Percentiles rank a stretch among this genome's conserved stretches.
Conservation (phyloP, 2,888 invertebrate genomes). For the Omphaloscelis lunosa region DNA sequence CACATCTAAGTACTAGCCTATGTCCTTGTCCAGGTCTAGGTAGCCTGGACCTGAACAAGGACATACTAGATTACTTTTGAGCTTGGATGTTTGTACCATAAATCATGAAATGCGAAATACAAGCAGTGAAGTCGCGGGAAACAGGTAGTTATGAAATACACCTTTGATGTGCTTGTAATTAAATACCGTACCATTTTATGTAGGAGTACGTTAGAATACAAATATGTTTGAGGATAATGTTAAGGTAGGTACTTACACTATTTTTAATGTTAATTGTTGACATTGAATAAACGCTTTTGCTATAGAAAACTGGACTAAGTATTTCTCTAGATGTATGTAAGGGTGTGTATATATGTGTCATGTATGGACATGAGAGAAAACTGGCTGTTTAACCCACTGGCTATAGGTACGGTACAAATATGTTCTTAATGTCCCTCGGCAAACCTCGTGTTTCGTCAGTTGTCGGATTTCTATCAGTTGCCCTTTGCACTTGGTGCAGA, state of each 20-base stretch:
- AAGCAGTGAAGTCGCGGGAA: not conserved
- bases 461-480: no score
- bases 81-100: not conserved
- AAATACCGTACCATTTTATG: not conserved
- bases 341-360: no score
- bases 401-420: no score
- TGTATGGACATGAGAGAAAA: no score
- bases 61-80: not conserved
- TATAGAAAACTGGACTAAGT: not conserved
- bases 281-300: not conserved
- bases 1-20: not conserved
- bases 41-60: not conserved
- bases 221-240: not conserved
- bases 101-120: not conserved
- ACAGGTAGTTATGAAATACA: not conserved
- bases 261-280: not conserved
- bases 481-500: no score
- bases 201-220: not conserved
- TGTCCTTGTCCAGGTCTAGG: no score
- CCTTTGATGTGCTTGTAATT: not conserved
- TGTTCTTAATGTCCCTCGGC: no score
- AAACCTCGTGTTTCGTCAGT: no score
- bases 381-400: no score
- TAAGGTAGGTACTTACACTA: not conserved
- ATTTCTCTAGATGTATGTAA: no score